A percentile compares a stretch with the other conserved stretches of the same genome.
Evolutionary conservation across 2,888 invertebrate species (phyloP).

Genomic region (Drosophila incognita): DNA sequence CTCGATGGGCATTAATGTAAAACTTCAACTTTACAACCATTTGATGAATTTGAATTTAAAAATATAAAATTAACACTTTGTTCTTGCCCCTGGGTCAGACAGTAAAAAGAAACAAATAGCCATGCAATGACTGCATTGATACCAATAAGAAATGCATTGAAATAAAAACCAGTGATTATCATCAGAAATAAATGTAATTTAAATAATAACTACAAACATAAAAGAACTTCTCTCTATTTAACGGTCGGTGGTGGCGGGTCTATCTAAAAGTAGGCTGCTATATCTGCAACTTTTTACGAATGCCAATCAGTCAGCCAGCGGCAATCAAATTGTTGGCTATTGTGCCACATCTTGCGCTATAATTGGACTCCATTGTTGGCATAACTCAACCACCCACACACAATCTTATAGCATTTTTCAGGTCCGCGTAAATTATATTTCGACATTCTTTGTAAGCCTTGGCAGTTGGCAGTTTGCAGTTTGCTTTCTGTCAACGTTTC

Average conservation of each 20-base stretch:
- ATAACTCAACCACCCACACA: conserved; percentile 35
- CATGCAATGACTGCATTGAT: conserved; percentile 49
- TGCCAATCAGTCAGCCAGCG: conserved; percentile 53
- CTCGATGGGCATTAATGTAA: conserved; percentile 66
- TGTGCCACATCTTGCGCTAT: conserved; percentile 58
- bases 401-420: conserved; percentile 38
- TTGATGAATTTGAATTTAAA: conserved; percentile 76
- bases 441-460: conserved; percentile 66
- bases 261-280: conserved; percentile 23
- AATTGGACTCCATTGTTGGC: conserved; percentile 75
- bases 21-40: conserved; percentile 64
- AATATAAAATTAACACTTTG: conserved; percentile 44
- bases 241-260: background rate
- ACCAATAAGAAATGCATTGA: conserved; percentile 53
- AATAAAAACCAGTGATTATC: conserved; percentile 73
- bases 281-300: conserved; percentile 12
- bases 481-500: conserved; percentile 79
- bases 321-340: conserved; percentile 63
- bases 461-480: conserved; percentile 67
- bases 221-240: conserved; percentile 8
- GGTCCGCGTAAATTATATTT: conserved; percentile 72
- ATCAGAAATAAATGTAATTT: conserved; percentile 80
- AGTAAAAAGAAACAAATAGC: conserved; percentile 44
- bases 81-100: conserved; percentile 29
- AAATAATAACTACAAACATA: conserved; percentile 67